Evolutionary conservation across 2,797 vertebrate species (phyloP).

Genomic region (Tenualosa ilisha): DNA sequence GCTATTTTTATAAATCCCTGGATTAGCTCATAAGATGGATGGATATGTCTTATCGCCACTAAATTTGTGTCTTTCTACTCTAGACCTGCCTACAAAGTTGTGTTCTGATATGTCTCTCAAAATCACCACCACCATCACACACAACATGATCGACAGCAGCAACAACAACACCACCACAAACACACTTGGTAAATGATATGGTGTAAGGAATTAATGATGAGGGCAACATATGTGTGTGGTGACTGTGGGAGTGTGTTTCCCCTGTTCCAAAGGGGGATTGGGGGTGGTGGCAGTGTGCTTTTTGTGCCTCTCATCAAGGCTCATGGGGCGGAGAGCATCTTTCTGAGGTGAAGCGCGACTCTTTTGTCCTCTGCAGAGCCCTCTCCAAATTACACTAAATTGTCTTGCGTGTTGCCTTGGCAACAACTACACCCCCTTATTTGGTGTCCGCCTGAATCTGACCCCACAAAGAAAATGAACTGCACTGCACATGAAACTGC

Average conservation of each 20-base stretch:
- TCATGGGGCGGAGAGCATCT: neutral
- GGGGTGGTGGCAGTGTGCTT: neutral
- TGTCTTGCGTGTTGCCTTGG: constrained; percentile 73
- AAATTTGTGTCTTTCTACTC: neutral
- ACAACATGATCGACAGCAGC: neutral
- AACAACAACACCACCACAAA: neutral
- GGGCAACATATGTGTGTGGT: neutral
- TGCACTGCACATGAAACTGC: neutral
- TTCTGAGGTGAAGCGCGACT: constrained; percentile 46
- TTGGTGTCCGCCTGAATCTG: constrained; percentile 66
- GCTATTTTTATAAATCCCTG: neutral
- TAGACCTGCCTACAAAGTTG: no score
- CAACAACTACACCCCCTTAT: constrained; percentile 78
- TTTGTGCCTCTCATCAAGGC: neutral
- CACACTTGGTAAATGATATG: neutral
- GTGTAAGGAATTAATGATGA: neutral
- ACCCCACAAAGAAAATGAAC: constrained; percentile 44
- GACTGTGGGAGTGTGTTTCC: neutral
- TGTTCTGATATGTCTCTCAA: no score
- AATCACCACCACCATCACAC: neutral
- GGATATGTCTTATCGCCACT: neutral
- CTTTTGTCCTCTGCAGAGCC: constrained; percentile 59
- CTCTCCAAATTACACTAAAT: constrained; percentile 74
- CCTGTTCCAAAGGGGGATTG: neutral
- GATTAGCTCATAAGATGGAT: neutral